Conservation (phyloP, 2,113 vertebrate species). For the Perca flavescens region DNA sequence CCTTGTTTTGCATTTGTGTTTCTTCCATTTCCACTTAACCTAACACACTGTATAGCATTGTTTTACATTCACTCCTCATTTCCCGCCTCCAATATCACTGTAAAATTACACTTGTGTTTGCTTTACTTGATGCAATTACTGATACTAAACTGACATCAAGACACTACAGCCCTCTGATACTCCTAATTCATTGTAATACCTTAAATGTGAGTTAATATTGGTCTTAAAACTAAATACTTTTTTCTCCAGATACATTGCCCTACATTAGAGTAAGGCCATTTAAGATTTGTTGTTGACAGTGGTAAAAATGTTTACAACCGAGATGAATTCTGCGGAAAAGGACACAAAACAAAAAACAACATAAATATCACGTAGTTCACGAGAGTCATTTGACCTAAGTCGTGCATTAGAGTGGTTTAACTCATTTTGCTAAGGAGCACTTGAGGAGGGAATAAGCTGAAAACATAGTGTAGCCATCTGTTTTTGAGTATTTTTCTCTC, state of each 20-base stretch:
- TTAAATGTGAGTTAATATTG: conserved; percentile 1
- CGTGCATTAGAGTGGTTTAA: rapidly evolving
- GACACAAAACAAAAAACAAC: not conserved
- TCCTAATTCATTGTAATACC: not conserved
- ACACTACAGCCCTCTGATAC: not conserved
- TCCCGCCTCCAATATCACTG: not conserved
- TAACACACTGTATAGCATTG: not conserved
- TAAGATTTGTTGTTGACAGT: not conserved
- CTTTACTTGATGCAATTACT: not conserved
- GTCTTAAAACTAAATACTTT: not conserved
- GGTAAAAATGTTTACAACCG: conserved; percentile 1
- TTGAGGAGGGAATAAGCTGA: no score
- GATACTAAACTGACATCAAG: not conserved
- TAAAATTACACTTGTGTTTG: not conserved
- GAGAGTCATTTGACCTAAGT: not conserved
- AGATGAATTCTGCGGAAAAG: conserved; percentile 10
- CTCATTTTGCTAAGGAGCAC: not conserved
- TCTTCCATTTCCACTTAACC: not conserved
- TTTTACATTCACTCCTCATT: not conserved
- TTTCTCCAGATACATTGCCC: not conserved
- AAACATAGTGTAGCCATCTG: not conserved
- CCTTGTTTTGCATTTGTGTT: conserved; percentile 5
- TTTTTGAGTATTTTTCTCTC: not conserved
- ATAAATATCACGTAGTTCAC: no score
- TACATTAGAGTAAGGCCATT: not conserved